A percentile compares a stretch with the other conserved stretches of the same genome.
Evolutionary conservation across 2,113 vertebrate genomes (phyloP).

Genomic region (Oenanthe melanoleuca): DNA sequence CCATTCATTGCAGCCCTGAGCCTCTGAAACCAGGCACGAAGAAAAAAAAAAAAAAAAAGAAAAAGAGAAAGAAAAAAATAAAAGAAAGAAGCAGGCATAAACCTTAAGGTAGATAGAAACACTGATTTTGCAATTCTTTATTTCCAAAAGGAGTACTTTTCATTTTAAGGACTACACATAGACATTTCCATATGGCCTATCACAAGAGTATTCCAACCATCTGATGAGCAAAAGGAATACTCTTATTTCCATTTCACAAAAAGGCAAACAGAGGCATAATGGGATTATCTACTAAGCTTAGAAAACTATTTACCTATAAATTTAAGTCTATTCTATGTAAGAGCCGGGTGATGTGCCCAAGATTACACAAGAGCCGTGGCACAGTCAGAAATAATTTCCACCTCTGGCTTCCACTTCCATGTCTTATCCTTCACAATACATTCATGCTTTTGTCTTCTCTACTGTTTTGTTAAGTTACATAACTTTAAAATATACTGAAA

Average conservation of each 20-base stretch:
- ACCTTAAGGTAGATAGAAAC: not conserved
- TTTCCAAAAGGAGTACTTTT: not conserved
- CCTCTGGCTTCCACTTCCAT: not conserved
- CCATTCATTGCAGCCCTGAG: slow-evolving; percentile 35
- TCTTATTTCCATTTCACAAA: not conserved
- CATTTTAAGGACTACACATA: not conserved
- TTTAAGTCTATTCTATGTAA: not conserved
- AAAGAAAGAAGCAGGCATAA: not conserved
- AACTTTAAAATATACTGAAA: not conserved
- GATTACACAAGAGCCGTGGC: not conserved
- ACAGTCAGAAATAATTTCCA: not conserved
- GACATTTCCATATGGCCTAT: not conserved
- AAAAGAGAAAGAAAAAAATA: not conserved
- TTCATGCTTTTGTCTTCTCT: not conserved
- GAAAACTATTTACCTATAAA: not conserved
- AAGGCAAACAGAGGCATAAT: not conserved
- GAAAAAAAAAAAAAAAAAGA: too few relatives aligned
- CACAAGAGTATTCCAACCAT: not conserved
- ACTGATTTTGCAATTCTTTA: not conserved
- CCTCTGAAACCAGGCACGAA: not conserved
- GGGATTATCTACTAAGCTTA: not conserved
- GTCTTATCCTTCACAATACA: not conserved
- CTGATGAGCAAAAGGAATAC: not conserved
- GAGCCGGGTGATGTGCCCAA: not conserved
- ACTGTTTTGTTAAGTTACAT: not conserved